Percentiles rank a stretch among this genome's conserved stretches.
These are phyloP conservation scores for Orestias chungarensis DNA, from an alignment of 2,797 vertebrate genomes.

Conservation along the genomic window DNA sequence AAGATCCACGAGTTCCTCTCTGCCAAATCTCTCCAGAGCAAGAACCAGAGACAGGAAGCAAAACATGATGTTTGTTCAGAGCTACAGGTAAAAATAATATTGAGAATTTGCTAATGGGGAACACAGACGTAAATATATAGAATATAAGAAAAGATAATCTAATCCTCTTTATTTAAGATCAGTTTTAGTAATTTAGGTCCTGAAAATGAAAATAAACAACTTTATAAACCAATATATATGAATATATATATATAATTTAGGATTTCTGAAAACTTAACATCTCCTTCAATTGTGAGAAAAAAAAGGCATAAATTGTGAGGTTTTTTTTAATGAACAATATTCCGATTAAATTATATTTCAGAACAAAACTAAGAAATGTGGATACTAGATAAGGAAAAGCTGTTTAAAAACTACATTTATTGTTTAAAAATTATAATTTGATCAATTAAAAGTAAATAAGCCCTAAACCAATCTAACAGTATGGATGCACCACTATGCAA, in stretches of 20 bases:
- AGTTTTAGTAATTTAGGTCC: neutral
- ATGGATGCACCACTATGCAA: too few species aligned
- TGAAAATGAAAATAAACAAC: neutral
- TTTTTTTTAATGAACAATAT: neutral
- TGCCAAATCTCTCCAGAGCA: neutral
- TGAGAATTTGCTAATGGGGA: neutral
- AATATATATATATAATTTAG: neutral
- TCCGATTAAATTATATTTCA: neutral
- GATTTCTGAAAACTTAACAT: neutral
- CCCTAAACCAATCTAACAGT: too few species aligned
- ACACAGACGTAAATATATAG: neutral
- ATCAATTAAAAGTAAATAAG: too few species aligned
- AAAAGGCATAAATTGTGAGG: neutral
- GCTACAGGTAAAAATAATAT: neutral
- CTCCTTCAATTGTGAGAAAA: neutral
- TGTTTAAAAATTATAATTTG: neutral
- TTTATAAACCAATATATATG: neutral
- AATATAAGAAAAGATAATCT: neutral
- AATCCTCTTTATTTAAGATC: neutral
- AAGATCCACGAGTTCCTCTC: neutral
- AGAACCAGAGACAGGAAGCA: conserved; percentile 3
- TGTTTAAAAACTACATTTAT: neutral
- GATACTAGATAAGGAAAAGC: neutral
- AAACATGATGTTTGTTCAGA: neutral
- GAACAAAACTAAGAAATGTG: neutral